Base-by-base conservation (phyloP, 2,888 invertebrate species). In the Apotomis turbidana region DNA sequence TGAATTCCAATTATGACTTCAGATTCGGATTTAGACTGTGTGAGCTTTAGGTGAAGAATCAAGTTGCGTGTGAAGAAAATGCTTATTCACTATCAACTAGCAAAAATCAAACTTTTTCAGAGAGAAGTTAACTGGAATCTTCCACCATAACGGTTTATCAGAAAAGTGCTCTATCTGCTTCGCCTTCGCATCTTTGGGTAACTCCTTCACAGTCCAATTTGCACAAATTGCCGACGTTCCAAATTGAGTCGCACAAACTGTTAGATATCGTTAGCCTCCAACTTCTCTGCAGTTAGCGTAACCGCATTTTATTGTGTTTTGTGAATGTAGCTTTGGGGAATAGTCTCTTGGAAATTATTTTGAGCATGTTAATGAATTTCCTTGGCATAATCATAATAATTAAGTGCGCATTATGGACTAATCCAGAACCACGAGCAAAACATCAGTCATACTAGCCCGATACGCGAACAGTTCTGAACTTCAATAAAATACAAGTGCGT, bases 241-340 rank as follows among this genome's bases (percentile, higher is more conserved):
- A 71, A 71, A 71, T 71, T 71, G 71, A 71, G 71, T 71, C 71
- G 60, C 66, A 71, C 71, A 71, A 71, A 71, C 71, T 71, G 71
- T 66, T 71, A 71, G 71, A 71, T 71, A 71, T 71, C 71, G 71
- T 71, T 67, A 71, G 71, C 71, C 69, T 46, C 60, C 46, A 61
- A 71, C 60, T 67, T 71, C 66, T 13, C 46, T 6, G 49, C 66
- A 67, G 70, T 71, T 71, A 71, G 71, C 54, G 66, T 61, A 67
- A 71, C 71, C 71, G 41, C 71, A 66, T 71, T 71, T 71, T 71
- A 71, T 71, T 71, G 71, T 71, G 58, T 71, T 52, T 64, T 27
- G 71, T 61, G 67, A 67, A 59, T 59, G 58, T 51, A 67, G 51
- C 57, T 70, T 62, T 4, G 13, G 51, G 69, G 36, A 66, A n/a